Conservation (phyloP, 2,888 invertebrate genomes). For the Drosophila helvetica region DNA sequence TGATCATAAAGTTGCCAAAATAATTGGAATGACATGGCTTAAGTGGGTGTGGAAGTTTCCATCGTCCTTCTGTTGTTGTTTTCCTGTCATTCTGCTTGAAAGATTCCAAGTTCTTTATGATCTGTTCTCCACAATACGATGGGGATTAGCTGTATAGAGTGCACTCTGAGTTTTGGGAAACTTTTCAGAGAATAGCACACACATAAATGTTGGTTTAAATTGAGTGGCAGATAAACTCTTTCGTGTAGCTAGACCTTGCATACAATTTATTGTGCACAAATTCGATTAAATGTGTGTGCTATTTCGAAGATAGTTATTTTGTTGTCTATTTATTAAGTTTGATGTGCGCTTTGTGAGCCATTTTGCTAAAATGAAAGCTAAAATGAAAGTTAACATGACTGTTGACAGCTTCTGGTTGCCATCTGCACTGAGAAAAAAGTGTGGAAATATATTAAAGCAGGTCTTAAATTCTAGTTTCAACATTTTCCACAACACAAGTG, state of each 20-base stretch:
- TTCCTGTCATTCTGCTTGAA: constrained; percentile 20
- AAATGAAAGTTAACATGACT: not conserved
- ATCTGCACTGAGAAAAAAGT: not conserved
- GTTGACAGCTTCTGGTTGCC: not conserved
- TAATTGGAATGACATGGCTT: constrained; percentile 60
- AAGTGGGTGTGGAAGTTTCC: constrained; percentile 37
- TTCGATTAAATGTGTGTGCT: not conserved
- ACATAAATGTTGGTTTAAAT: constrained; percentile 17
- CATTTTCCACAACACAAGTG: too few species aligned
- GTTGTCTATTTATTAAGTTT: not conserved
- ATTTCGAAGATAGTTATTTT: not conserved
- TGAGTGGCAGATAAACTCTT: constrained; percentile 11
- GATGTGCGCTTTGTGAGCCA: not conserved
- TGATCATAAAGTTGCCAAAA: constrained; percentile 56
- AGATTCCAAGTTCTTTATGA: constrained; percentile 36
- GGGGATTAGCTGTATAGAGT: not conserved
- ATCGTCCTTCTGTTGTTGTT: constrained; percentile 24
- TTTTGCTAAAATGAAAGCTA: not conserved
- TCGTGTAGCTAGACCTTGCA: not conserved
- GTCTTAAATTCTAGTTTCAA: too few species aligned
- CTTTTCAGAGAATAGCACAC: constrained; percentile 15
- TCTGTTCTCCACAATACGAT: constrained; percentile 14
- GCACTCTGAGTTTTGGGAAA: constrained; percentile 14
- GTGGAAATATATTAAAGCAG: not conserved
- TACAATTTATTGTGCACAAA: not conserved